These are phyloP conservation scores for Gymnocephalus cernua DNA, from an alignment of 2,113 vertebrate genomes.

Conservation along the genomic window DNA sequence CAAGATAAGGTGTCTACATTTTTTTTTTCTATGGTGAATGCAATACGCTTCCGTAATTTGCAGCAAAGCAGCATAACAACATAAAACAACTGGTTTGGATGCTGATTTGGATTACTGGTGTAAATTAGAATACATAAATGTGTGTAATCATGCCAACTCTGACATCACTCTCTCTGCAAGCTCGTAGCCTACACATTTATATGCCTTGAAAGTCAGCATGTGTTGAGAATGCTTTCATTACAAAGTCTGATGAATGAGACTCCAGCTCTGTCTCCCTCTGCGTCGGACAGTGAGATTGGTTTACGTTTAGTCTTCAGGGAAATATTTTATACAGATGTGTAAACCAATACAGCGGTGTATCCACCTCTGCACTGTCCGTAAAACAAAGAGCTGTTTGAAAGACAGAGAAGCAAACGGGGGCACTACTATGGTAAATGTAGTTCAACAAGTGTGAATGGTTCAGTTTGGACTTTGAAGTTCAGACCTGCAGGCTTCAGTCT, in stretches of 20 bases:
- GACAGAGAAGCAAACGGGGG: constrained; percentile 27
- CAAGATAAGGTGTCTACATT: no score
- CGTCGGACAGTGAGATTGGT: constrained; percentile 37
- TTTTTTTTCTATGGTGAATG: no score
- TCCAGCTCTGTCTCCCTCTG: constrained; percentile 21
- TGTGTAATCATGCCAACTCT: neutral
- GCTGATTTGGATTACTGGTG: neutral
- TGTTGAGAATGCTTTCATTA: constrained; percentile 9
- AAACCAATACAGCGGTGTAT: neutral
- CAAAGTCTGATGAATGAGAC: constrained; percentile 13
- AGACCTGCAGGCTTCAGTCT: constrained; percentile 38
- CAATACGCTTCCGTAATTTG: no score
- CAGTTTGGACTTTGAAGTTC: constrained; percentile 48
- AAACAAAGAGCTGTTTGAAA: constrained; percentile 14
- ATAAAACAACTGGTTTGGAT: neutral
- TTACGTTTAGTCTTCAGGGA: constrained; percentile 13
- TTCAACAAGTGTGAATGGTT: constrained; percentile 52
- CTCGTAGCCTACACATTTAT: neutral
- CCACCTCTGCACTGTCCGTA: neutral
- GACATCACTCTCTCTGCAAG: neutral
- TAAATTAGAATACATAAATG: neutral
- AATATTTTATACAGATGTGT: constrained; percentile 22
- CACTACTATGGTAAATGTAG: neutral
- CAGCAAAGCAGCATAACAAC: neutral
- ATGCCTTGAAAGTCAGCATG: neutral